Evolutionary conservation across 2,888 invertebrate species (phyloP).

Genomic region (Epirrhoe alternata): DNA sequence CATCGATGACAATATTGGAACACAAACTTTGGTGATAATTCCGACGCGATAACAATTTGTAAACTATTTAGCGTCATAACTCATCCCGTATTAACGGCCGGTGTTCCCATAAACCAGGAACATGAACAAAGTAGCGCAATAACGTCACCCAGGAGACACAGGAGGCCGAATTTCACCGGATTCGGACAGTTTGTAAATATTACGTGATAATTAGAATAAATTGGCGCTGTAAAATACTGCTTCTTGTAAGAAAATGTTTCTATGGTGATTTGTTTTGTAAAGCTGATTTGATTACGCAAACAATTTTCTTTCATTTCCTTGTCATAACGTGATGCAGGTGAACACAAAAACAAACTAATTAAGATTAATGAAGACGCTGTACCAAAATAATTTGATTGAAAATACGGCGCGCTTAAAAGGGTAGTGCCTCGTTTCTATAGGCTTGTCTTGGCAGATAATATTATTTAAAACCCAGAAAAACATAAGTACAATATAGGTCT

Average conservation of each 20-base stretch:
- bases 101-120: slow-evolving; percentile 43
- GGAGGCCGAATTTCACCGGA: slow-evolving; percentile 39
- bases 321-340: too few relatives aligned
- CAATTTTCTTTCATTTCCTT: not conserved
- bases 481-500: too few relatives aligned
- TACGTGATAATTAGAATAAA: slow-evolving; percentile 42
- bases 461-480: too few relatives aligned
- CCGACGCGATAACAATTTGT: slow-evolving; percentile 30
- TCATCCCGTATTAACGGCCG: slow-evolving; percentile 37
- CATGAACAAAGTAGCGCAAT: slow-evolving; percentile 44
- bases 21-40: slow-evolving; percentile 31
- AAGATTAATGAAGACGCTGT: too few relatives aligned
- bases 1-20: slow-evolving; percentile 12
- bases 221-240: slow-evolving; percentile 27
- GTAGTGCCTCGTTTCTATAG: too few relatives aligned
- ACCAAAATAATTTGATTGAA: too few relatives aligned
- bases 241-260: slow-evolving; percentile 28
- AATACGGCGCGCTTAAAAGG: too few relatives aligned
- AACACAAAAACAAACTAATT: too few relatives aligned
- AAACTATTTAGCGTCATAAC: slow-evolving; percentile 35
- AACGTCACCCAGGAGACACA: slow-evolving; percentile 43
- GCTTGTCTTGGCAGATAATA: too few relatives aligned
- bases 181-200: slow-evolving; percentile 43
- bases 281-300: slow-evolving; percentile 1
- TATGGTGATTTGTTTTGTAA: slow-evolving; percentile 16